Base-by-base conservation (phyloP, 2,888 invertebrate species). In the Dioctria linearis region DNA sequence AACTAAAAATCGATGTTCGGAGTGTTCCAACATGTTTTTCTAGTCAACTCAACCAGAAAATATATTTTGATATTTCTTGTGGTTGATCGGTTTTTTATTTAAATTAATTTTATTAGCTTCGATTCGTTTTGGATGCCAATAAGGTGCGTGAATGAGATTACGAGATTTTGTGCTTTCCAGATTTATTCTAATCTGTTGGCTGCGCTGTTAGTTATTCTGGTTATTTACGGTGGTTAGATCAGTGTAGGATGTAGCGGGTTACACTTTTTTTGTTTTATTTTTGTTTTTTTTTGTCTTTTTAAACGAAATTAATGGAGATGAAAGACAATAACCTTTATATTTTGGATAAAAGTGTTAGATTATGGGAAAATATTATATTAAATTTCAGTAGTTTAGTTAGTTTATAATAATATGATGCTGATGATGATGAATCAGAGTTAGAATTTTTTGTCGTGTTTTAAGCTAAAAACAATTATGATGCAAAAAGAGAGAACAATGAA, bases 131-230 rank as follows among this genome's bases (percentile, higher is more conserved):
- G 61, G 76, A 76, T 76, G 76, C 76, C 63, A 76, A 63, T 61
- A 76, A 76, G 76, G 76, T 76, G 76, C 76, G 61, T 76, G 76
- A 76, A 76, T 76, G 76, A 76, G 76, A 63, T 63, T 76, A 76
- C 13, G 61, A 25, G 25, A 25, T 76, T 63, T 76, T 76, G 46
- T 61, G 46, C 63, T 43, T 76, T 61, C 76, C 76, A 76, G 76
- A 76, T 76, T 76, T 76, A 76, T 76, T 43, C 76, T 76, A 63
- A 63, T 76, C 76, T 63, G 13, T 2, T 25, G 25, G 25, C 25
- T 25, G 25, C 25, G 63, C 51, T 37, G 11, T 46, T 76, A 46
- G 76, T 63, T 39, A 49, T 76, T 61, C 13, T 76, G 11, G 61
- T 76, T 76, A 76, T 76, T 76, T 76, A 63, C 76, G 76, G 63